Base-by-base conservation (phyloP, 92 coral and sea anemone genomes). In the Porites evermanni region DNA sequence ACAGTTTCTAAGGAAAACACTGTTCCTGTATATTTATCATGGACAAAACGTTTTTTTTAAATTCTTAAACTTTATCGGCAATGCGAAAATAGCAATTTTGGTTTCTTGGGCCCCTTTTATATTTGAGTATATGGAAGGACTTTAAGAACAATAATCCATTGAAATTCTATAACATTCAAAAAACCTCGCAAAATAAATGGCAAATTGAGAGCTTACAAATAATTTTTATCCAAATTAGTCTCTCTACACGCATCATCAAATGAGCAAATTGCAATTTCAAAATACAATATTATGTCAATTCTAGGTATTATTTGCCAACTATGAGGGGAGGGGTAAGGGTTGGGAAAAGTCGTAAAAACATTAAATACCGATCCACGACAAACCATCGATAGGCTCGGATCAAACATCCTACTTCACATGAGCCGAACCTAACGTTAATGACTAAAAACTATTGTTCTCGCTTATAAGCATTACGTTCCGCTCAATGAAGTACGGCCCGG, bases 211-310 rank as follows among this genome's bases (percentile, higher is more conserved):
- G 47, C 10, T n/a, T 50, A 7, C 20, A 9, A 74, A 53, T 74
- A 38, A 38, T 38, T 38, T 4, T 38, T 38, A 74, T 63, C 9
- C 67, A 6, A 63, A 16, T 16, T 18, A 16, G 67, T 18, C 0
- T 70, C 13, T 26, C 74, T 12, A 64, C 70, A 20, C 29, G 59
- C 24, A 44, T 47, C 71, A 63, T 20, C 9, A 80, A 53, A 12
- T 52, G 63, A 68, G 56, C 75, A 69, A 81, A 81, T 54, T 81
- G 19, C 23, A 61, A 54, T 81, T 58, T 18, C 10, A 81, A 70
- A 81, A 70, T 47, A 54, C 12, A 18, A 71, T 5, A 56, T 18
- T 29, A 32, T 7, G 4, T 26, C 29, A 70, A 12, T 26, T 13
- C 12, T 29, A 56, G 61, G 14, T 14, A 56, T 56, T 56, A 56